Evolutionary conservation across 1,140 invertebrate species (phyloP).

Genomic region (Arion vulgaris): DNA sequence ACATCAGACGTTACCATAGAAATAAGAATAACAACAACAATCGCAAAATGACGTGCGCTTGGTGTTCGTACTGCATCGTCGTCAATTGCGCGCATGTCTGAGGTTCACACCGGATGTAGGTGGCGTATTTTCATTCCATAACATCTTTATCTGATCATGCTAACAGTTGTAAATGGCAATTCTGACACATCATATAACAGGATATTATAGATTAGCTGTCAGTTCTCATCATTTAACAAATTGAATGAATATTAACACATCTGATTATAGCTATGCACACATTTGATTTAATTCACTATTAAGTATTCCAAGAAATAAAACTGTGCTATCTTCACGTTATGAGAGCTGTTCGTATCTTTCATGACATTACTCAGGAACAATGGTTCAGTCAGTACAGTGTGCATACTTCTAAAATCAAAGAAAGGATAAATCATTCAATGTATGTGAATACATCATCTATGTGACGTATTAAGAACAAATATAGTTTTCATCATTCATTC

Average conservation of each 20-base stretch:
- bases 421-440: too few relatives aligned
- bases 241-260: neutral
- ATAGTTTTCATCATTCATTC: too few relatives aligned
- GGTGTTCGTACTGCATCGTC: neutral
- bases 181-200: neutral
- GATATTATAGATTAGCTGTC: neutral
- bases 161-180: neutral
- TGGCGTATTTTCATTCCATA: neutral
- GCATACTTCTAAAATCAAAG: too few relatives aligned
- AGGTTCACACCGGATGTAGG: constrained; percentile 25
- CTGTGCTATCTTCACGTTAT: neutral
- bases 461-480: too few relatives aligned
- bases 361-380: too few relatives aligned
- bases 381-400: too few relatives aligned
- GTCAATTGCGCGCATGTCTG: constrained; percentile 7
- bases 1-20: neutral
- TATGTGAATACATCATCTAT: too few relatives aligned
- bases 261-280: neutral
- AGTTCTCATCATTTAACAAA: too few relatives aligned
- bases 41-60: neutral
- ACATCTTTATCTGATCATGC: constrained; percentile 10
- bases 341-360: neutral
- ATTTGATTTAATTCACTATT: neutral
- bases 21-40: neutral
- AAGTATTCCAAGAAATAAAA: neutral